Evolutionary conservation across 2,888 invertebrate genomes (phyloP).

Genomic region (Eudemis profundana): DNA sequence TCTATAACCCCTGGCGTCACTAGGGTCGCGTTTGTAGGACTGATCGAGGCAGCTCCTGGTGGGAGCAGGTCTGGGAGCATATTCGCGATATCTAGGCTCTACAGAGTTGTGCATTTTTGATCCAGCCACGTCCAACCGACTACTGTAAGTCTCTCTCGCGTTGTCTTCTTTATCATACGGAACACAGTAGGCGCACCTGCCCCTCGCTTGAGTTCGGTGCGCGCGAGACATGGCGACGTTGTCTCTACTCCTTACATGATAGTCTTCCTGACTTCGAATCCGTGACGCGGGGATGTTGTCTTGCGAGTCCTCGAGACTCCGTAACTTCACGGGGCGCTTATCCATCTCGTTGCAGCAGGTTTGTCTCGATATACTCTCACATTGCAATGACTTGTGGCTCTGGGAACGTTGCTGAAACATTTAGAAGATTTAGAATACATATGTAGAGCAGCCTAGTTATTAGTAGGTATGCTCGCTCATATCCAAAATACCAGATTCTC

Average conservation of each 20-base stretch:
- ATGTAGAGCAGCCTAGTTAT: no score
- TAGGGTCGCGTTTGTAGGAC: conserved; percentile 52
- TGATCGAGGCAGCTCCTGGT: conserved; percentile 60
- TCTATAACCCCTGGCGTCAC: conserved; percentile 53
- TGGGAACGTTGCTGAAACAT: conserved; percentile 65
- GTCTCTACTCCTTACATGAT: conserved; percentile 56
- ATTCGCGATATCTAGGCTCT: conserved; percentile 58
- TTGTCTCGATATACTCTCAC: conserved; percentile 61
- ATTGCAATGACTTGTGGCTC: conserved; percentile 78
- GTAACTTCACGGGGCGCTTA: conserved; percentile 57
- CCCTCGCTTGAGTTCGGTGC: conserved; percentile 48
- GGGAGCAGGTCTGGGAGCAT: conserved; percentile 55
- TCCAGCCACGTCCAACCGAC: conserved; percentile 61
- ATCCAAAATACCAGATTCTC: no score
- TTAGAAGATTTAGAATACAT: not conserved
- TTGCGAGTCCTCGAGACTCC: conserved; percentile 57
- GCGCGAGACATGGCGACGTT: conserved; percentile 47
- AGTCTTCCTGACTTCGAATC: conserved; percentile 68
- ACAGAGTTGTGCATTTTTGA: conserved; percentile 55
- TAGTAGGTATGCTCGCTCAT: no score
- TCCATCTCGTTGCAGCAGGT: conserved; percentile 57
- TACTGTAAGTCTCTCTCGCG: conserved; percentile 54
- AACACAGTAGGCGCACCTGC: conserved; percentile 56
- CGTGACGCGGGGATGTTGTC: conserved; percentile 58
- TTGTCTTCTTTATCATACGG: conserved; percentile 57